A percentile compares a stretch with the other conserved stretches of the same genome.
phyloP scores from a whole-genome alignment of 37 sponge, comb jelly and placozoan species.

The Ianthella basta region DNA sequence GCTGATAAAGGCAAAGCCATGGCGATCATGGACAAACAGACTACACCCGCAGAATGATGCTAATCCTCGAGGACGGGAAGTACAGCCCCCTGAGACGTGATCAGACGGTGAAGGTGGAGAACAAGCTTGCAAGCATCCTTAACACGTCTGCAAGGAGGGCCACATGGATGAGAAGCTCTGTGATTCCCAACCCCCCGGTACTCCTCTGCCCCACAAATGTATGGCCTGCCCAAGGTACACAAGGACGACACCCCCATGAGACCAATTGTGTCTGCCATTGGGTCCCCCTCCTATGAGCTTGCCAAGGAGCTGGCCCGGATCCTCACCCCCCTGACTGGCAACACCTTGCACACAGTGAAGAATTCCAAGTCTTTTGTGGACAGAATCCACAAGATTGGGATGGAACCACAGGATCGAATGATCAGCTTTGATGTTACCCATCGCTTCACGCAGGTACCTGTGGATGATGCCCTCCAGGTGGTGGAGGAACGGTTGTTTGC shows the following conservation, averaged over 20 bases:
- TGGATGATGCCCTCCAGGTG: constrained; percentile 18
- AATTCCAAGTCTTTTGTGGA: too few species aligned
- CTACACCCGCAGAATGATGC: not conserved
- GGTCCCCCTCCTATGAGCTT: too few species aligned
- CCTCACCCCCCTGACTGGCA: too few species aligned
- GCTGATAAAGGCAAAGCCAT: constrained; percentile 28
- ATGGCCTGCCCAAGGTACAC: not conserved
- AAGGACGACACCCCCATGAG: too few species aligned
- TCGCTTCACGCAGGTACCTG: constrained; percentile 9
- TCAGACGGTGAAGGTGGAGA: too few species aligned
- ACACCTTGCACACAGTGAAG: too few species aligned
- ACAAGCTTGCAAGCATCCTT: too few species aligned
- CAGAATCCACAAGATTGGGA: too few species aligned
- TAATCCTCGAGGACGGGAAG: not conserved
- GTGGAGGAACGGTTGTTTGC: not conserved
- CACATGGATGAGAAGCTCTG: not conserved
- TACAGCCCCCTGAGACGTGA: too few species aligned
- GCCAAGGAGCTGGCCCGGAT: too few species aligned
- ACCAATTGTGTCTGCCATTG: too few species aligned
- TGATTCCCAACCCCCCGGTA: not conserved
- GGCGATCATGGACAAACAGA: not conserved
- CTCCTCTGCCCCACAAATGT: constrained; percentile 9
- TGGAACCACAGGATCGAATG: not conserved
- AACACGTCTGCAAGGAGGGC: too few species aligned
- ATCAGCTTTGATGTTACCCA: constrained; percentile 31